Evolutionary conservation across 2,113 vertebrate species (phyloP).

Genomic region (human (Homo sapiens)): GRCh38 chr13:75296001-75296500

Average conservation of each 20-base stretch:
- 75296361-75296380: neutral
- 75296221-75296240: slow-evolving; percentile 26
- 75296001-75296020: slow-evolving; percentile 13
- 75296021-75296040: neutral
- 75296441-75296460: neutral
- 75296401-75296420: neutral
- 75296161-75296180: slow-evolving; percentile 11
- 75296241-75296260: neutral
- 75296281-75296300: neutral
- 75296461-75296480: neutral
- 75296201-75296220: neutral
- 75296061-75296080: neutral
- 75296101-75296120: neutral
- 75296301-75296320: neutral
- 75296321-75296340: neutral
- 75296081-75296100: neutral
- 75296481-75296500: neutral
- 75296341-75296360: neutral
- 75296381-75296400: neutral
- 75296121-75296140: neutral
- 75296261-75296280: neutral
- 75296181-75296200: neutral
- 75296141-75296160: neutral
- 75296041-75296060: neutral
- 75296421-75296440: neutral